Evolutionary conservation across 2,113 vertebrate species (phyloP).

Genomic region (Archocentrus centrarchus): DNA sequence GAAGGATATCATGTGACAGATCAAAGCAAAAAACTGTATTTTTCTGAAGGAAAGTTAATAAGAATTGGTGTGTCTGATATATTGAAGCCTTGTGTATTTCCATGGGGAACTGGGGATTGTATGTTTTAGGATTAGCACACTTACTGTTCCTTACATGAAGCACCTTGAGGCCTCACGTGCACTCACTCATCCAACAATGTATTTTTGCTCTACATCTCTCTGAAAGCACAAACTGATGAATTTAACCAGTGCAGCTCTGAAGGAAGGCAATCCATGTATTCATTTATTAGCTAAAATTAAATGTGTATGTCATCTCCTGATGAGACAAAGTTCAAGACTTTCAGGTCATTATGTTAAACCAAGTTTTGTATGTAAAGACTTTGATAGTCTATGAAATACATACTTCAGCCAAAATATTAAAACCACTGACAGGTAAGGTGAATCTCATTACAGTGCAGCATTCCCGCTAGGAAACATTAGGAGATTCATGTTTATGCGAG

Average conservation of each 20-base stretch:
- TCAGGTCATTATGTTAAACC: background rate
- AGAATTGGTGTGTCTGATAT: conserved; percentile 4
- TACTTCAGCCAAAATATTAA: background rate
- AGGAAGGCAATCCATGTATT: conserved; percentile 25
- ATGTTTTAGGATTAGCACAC: conserved; percentile 54
- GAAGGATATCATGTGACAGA: background rate
- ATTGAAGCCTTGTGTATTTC: conserved; percentile 29
- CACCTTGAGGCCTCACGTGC: conserved; percentile 27
- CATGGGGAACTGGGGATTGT: conserved; percentile 24
- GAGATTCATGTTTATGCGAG: background rate
- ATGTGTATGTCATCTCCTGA: background rate
- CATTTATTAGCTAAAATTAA: conserved; percentile 1
- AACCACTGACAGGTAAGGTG: background rate
- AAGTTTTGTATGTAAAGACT: background rate
- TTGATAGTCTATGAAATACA: background rate
- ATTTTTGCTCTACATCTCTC: conserved; percentile 26
- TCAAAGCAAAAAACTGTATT: background rate
- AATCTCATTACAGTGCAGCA: background rate
- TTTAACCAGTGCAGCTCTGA: conserved; percentile 36
- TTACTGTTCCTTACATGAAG: conserved; percentile 35
- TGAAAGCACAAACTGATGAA: conserved; percentile 64
- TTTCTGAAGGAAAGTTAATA: background rate
- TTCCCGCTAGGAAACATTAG: background rate
- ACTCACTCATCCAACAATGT: conserved; percentile 16
- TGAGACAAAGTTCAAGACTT: background rate